Conservation (phyloP, 2,113 vertebrate genomes). For the Nannospalax galili region DNA sequence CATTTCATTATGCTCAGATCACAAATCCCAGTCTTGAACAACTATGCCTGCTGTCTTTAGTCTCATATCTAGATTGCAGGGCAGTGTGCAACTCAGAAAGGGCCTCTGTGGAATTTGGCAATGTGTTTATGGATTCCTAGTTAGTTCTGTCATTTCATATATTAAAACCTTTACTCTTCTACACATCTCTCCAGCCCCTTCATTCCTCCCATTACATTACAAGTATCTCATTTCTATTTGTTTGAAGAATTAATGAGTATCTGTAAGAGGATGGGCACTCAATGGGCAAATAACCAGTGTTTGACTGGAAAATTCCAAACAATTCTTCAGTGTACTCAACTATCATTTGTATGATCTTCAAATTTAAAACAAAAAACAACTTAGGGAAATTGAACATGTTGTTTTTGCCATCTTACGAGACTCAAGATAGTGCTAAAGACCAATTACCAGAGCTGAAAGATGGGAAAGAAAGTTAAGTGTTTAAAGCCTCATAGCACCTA, state of each 20-base stretch:
- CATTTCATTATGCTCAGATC: not conserved
- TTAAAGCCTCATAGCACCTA: not conserved
- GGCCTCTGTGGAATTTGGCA: not conserved
- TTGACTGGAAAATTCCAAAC: conserved; percentile 4
- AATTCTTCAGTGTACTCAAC: conserved; percentile 22
- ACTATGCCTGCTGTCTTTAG: not conserved
- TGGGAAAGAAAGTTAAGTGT: conserved; percentile 12
- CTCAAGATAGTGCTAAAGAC: conserved; percentile 33
- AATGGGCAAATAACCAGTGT: conserved; percentile 32
- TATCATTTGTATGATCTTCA: not conserved
- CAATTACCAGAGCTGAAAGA: conserved; percentile 21
- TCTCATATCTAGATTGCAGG: not conserved
- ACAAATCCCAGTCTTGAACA: not conserved
- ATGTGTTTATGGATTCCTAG: not conserved
- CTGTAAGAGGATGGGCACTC: not conserved
- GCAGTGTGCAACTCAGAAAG: not conserved
- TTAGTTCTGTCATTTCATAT: not conserved
- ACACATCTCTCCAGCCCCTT: not conserved
- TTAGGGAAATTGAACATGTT: not conserved
- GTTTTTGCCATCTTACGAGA: conserved; percentile 29
- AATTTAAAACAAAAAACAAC: conserved; percentile 56
- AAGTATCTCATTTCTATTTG: not conserved
- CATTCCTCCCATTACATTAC: not conserved
- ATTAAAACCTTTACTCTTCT: conserved; percentile 5
- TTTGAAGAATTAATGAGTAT: not conserved